Percentiles rank a stretch among this genome's conserved stretches.
phyloP scores from a whole-genome alignment of 2,797 vertebrate species.

The Malacoctenus gilli region DNA sequence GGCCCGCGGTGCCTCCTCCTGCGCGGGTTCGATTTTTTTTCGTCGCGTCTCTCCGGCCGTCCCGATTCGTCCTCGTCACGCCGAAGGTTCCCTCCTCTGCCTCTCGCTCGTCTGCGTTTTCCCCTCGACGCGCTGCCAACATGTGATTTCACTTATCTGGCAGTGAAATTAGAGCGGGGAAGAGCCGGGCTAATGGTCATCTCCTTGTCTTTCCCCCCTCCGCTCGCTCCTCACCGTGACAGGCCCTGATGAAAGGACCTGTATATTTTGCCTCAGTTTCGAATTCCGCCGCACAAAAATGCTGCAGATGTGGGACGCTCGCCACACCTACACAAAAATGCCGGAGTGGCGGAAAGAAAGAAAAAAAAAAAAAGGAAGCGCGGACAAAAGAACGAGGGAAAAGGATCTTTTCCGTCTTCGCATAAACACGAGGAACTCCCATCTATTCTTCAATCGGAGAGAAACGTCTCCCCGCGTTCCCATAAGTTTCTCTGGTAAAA shows the following conservation, averaged over 20 bases:
- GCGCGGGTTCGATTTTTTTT: conserved; percentile 3
- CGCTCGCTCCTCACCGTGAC: conserved; percentile 63
- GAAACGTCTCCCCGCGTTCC: too few species aligned
- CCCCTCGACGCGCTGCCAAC: conserved; percentile 64
- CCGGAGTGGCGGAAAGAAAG: conserved; percentile 49
- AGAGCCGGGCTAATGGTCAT: conserved; percentile 75
- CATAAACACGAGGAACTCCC: conserved; percentile 49
- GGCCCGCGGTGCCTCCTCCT: too few species aligned
- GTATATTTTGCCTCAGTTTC: conserved; percentile 79
- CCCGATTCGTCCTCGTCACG: conserved; percentile 20
- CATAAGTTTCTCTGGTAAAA: too few species aligned
- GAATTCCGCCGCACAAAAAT: conserved; percentile 69
- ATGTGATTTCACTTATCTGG: conserved; percentile 81
- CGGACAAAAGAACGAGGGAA: conserved; percentile 37
- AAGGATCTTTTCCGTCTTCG: conserved; percentile 32
- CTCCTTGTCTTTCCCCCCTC: conserved; percentile 63
- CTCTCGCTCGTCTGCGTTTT: conserved; percentile 35
- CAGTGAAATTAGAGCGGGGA: conserved; percentile 72
- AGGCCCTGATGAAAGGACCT: conserved; percentile 75
- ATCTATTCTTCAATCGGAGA: conserved; percentile 4
- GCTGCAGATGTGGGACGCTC: conserved; percentile 73
- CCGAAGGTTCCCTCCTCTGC: conserved; percentile 30
- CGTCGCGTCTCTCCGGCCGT: conserved; percentile 10
- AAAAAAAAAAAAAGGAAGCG: conserved; percentile 28
- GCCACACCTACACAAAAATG: conserved; percentile 77